Conservation (phyloP, 2,113 vertebrate species). For the Archocentrus centrarchus region DNA sequence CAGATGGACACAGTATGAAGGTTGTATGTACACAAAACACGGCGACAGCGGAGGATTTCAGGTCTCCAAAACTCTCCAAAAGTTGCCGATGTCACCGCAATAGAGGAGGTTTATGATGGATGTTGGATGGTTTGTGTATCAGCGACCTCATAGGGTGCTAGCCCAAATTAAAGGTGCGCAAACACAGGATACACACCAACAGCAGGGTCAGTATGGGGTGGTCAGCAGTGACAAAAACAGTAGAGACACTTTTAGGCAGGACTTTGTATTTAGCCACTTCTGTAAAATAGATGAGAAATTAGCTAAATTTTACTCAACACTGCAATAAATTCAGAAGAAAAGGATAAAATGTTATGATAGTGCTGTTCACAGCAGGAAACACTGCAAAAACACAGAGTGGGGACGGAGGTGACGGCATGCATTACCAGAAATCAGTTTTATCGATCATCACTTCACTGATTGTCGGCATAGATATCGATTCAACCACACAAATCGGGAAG, state of each 20-base stretch:
- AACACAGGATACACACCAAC: not conserved
- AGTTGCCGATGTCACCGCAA: no score
- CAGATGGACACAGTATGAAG: no score
- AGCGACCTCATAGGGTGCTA: not conserved
- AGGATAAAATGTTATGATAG: no score
- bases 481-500: not conserved
- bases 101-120: not conserved
- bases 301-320: not conserved
- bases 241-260: accelerated
- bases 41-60: no score
- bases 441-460: not conserved
- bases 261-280: not conserved
- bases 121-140: not conserved
- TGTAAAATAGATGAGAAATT: not conserved
- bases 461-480: no score
- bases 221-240: not conserved
- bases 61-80: no score
- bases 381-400: not conserved
- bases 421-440: no score
- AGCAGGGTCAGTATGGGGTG: not conserved
- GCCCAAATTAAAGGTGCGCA: not conserved
- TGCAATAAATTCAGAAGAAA: no score
- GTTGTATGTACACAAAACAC: no score
- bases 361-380: no score
- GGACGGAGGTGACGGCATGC: not conserved